These are phyloP conservation scores for Chamaea fasciata DNA, from an alignment of 2,113 vertebrate species.

Conservation along the genomic window DNA sequence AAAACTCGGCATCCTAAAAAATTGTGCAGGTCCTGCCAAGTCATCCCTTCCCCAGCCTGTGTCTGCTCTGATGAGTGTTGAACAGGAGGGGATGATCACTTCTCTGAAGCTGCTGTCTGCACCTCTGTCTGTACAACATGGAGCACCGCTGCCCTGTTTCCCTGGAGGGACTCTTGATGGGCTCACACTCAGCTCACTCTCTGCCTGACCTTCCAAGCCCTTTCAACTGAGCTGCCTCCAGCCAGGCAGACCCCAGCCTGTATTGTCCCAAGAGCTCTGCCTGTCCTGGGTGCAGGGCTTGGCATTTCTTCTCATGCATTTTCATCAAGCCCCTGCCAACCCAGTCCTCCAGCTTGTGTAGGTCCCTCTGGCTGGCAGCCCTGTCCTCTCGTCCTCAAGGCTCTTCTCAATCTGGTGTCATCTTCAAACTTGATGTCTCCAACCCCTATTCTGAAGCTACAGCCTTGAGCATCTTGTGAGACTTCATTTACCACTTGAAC, in stretches of 20 bases:
- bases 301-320: not conserved
- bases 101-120: not conserved
- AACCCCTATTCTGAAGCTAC: not conserved
- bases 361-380: not conserved
- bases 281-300: not conserved
- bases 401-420: not conserved
- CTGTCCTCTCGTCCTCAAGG: not conserved
- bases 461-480: not conserved
- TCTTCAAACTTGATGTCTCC: not conserved
- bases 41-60: not conserved
- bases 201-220: not conserved
- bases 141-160: fast-evolving
- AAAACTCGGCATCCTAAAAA: not conserved
- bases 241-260: not conserved
- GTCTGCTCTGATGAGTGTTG: not conserved
- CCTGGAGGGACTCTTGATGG: not conserved
- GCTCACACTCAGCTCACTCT: not conserved
- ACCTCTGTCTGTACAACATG: not conserved
- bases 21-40: not conserved
- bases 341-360: not conserved
- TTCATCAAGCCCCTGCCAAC: not conserved
- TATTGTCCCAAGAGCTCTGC: fast-evolving
- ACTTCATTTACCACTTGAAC: not conserved
- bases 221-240: not conserved
- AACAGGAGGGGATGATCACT: not conserved